These are phyloP conservation scores for Pseudopleuronectes americanus DNA, from an alignment of 2,797 vertebrate species.

Conservation along the genomic window DNA sequence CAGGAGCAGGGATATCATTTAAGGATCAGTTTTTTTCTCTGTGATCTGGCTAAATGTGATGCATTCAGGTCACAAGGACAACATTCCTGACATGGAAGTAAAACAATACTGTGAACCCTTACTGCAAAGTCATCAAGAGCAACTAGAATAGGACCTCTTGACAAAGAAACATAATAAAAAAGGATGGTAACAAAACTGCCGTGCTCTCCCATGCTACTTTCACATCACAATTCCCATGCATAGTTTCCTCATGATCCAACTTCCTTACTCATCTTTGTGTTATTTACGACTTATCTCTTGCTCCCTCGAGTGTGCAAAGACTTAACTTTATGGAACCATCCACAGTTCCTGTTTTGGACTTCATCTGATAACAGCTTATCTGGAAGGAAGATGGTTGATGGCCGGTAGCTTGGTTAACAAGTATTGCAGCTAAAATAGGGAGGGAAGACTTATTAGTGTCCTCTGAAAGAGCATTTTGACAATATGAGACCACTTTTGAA, in stretches of 20 bases:
- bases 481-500: too few relatives aligned
- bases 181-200: conserved; percentile 36
- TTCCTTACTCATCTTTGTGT: conserved; percentile 11
- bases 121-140: conserved; percentile 11
- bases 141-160: background rate
- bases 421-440: background rate
- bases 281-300: conserved; percentile 28
- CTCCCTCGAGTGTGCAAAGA: background rate
- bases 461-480: too few relatives aligned
- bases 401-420: background rate
- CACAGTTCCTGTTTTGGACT: background rate
- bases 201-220: conserved; percentile 23
- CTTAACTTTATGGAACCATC: background rate
- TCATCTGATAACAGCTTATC: background rate
- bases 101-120: background rate
- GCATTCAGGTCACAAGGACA: conserved; percentile 9
- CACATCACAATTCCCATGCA: conserved; percentile 16
- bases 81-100: background rate
- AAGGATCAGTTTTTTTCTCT: background rate
- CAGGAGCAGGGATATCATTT: background rate
- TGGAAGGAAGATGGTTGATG: background rate
- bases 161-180: conserved; percentile 13
- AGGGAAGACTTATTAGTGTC: too few relatives aligned
- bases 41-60: background rate
- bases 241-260: conserved; percentile 32